Base-by-base conservation (phyloP, 1,140 invertebrate genomes). In the Probaryconus sp. region DNA sequence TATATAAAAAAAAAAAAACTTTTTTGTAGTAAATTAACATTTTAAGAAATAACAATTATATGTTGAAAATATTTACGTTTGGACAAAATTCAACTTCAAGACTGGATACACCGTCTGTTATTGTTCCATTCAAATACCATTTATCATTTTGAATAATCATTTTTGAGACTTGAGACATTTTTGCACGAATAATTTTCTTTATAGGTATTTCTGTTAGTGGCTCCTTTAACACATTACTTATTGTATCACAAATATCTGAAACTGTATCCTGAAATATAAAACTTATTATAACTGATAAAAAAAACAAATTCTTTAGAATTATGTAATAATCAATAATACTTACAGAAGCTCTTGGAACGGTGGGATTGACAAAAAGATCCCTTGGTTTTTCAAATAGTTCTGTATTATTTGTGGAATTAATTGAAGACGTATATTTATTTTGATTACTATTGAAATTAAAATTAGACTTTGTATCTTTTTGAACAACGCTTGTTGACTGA, bases 31-130 rank as follows among this genome's bases (percentile, higher is more conserved):
- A 17, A 37, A 16, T 17, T 37, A 17, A 17, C 18, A 37, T 6
- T 37, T 4, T 17, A 9, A 17, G 20, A 11, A 35, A n/a, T 13
- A 37, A 17, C 0, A 40, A n/a, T n/a, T 20, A 20, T 5, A 4
- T 18, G 40, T 48, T 60, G 7, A 60, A 50, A 50, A n/a, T n/a
- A n/a, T 10, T 16, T 31, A 85, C 85, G 71, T 84, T 28, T 5
- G 83, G 80, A 38, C 81, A 71, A 73, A 87, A 83, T 10, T 48
- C 48, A 2, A 86, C 73, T 18, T 85, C 75, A 13, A 86, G 53
- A 28, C 33, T 80, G 40, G 64, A 75, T 11, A 82, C 82, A 17
- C 45, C 31, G 76, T 87, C 85, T 7, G 51, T 72, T 18, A 87
- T 60, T 9, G 64, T 74, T 47, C 65, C 83, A 35, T 79, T 77